Base-by-base conservation (phyloP, 2,797 vertebrate species). In the Darevskia nairensis region DNA sequence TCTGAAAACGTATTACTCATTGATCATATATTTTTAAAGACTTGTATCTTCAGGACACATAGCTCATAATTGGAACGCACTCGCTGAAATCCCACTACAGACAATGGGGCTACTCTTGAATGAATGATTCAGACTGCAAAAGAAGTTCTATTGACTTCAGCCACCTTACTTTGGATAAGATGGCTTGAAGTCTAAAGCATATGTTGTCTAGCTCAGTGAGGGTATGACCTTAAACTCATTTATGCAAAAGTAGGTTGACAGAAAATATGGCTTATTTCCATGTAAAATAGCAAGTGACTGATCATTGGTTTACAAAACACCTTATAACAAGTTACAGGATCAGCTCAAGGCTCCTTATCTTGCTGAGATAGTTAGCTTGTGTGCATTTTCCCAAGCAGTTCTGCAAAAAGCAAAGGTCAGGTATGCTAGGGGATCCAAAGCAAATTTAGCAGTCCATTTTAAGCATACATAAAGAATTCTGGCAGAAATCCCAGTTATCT, bases 321-420 rank as follows among this genome's bases (percentile, higher is more conserved):
- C 19, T 88, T 78, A 78, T 8, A 27, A 41, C 32, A 78, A 83
- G 80, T 29, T 69, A 88, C 55, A 88, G 81, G 76, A 84, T 79
- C 75, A 61, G 50, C 64, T 88, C 46, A 92, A 90, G 35, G 76
- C 76, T 86, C 93, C 93, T 93, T 87, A 92, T 94, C 92, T 92
- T 94, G 91, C 79, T 72, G 91, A 92, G 94, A 91, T 25, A 93
- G 90, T 88, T 91, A 92, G 91, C 88, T 87, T 89, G 41, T 86
- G 89, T 84, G 88, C 61, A 59, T 87, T 41, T 75, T 89, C 90
- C 82, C 89, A 94, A 55, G 88, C 89, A 93, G 88, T 89, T 80
- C 44, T 23, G 39, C 27, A 84, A 85, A 93, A 91, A 93, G 89
- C 0, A 9, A 71, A 71, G n/a, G 61, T 80, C 87, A 93, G 88